A percentile compares a stretch with the other conserved stretches of the same genome.
Evolutionary conservation across 1,140 invertebrate genomes (phyloP).

Genomic region (Xylocopa sonorina): DNA sequence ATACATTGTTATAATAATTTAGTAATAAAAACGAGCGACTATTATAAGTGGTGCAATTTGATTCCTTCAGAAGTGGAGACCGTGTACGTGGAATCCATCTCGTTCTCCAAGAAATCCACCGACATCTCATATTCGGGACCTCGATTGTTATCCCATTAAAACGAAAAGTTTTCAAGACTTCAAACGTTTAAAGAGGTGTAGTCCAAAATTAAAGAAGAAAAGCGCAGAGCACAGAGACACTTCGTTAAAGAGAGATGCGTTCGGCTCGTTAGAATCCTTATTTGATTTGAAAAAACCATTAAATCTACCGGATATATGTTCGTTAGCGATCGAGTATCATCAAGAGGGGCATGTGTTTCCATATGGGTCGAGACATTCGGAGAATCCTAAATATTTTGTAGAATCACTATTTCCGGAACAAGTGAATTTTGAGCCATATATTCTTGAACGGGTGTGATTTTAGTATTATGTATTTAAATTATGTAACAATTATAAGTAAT

Average conservation of each 20-base stretch:
- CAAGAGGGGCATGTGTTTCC: slow-evolving; percentile 27
- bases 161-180: slow-evolving; percentile 59
- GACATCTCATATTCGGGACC: slow-evolving; percentile 17
- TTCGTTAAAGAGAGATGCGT: slow-evolving; percentile 55
- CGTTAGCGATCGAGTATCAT: slow-evolving; percentile 25
- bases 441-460: slow-evolving; percentile 29
- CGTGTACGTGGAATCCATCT: slow-evolving; percentile 52
- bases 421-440: slow-evolving; percentile 27
- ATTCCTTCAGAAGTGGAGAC: slow-evolving; percentile 65
- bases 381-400: background rate
- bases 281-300: slow-evolving; percentile 69
- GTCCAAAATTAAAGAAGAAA: slow-evolving; percentile 46
- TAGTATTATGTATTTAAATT: slow-evolving; percentile 35
- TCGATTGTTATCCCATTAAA: slow-evolving; percentile 37
- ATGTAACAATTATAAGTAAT: background rate
- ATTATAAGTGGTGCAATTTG: background rate
- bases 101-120: slow-evolving; percentile 51
- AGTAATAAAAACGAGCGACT: background rate
- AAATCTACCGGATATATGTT: slow-evolving; percentile 54
- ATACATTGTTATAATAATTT: background rate
- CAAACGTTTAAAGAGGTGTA: slow-evolving; percentile 46
- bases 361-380: slow-evolving; percentile 15
- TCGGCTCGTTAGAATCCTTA: slow-evolving; percentile 69
- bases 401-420: slow-evolving; percentile 20
- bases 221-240: slow-evolving; percentile 19